Evolutionary conservation across 2,113 vertebrate species (phyloP).

Genomic region (Coryphaenoides rupestris): DNA sequence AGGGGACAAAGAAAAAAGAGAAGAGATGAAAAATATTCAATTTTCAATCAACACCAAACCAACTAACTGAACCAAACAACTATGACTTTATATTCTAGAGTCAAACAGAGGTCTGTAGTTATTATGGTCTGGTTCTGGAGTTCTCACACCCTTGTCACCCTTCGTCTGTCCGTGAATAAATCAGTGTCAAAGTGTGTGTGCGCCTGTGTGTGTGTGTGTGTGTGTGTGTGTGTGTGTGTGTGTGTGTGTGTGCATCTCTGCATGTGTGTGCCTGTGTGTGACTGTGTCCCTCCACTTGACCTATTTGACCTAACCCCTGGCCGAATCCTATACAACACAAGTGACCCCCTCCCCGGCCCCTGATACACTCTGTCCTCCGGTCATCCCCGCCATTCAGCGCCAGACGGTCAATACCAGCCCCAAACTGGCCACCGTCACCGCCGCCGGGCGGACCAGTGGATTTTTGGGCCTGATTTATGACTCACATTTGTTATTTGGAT

Average conservation of each 20-base stretch:
- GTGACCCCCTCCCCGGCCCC: conserved; percentile 15
- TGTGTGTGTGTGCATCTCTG: not conserved
- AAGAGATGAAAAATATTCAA: too few relatives aligned
- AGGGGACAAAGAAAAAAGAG: too few relatives aligned
- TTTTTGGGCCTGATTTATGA: conserved; percentile 53
- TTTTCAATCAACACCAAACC: too few relatives aligned
- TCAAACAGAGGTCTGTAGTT: too few relatives aligned
- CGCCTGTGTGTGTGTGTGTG: not conserved
- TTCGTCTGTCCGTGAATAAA: too few relatives aligned
- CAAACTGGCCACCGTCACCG: conserved; percentile 20
- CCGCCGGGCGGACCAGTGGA: conserved; percentile 19
- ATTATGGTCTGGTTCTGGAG: too few relatives aligned
- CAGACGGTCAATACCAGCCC: conserved; percentile 38
- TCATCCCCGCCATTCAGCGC: conserved; percentile 32
- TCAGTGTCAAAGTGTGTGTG: not conserved
- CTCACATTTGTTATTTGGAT: conserved; percentile 50
- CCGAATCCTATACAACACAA: conserved; percentile 38
- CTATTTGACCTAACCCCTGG: conserved; percentile 18
- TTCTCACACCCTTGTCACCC: too few relatives aligned
- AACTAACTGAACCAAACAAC: too few relatives aligned
- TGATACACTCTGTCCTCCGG: too few relatives aligned
- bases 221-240: not conserved
- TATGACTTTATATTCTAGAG: too few relatives aligned
- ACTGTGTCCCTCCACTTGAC: not conserved
- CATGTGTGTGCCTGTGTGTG: too few relatives aligned